A percentile compares a stretch with the other conserved stretches of the same genome.
Evolutionary conservation across 2,797 vertebrate genomes (phyloP).

Genomic region (Hipposideros larvatus): DNA sequence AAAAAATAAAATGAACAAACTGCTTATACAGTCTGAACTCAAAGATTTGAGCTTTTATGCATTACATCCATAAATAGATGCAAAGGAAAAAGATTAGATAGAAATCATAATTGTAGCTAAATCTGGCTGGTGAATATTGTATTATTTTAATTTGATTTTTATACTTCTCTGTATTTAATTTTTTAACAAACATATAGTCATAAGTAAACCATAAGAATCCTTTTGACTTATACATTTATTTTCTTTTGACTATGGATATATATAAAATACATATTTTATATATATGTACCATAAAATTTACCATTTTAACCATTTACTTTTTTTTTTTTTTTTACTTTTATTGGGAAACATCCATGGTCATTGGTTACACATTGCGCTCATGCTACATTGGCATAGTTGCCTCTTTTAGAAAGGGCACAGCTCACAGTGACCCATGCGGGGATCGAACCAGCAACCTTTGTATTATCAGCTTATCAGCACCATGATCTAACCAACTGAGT

Average conservation of each 20-base stretch:
- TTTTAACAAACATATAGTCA: constrained; percentile 19
- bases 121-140: background rate
- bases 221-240: background rate
- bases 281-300: background rate
- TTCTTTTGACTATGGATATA: background rate
- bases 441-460: too few relatives aligned
- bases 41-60: background rate
- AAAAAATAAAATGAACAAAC: background rate
- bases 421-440: too few relatives aligned
- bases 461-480: too few relatives aligned
- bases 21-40: background rate
- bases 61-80: background rate
- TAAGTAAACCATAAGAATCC: background rate
- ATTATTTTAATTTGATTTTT: background rate
- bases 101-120: background rate
- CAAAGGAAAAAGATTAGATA: background rate
- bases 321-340: too few relatives aligned
- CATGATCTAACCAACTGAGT: too few relatives aligned
- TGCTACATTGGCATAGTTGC: too few relatives aligned
- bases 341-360: too few relatives aligned
- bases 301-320: background rate
- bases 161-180: background rate
- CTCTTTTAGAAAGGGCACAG: too few relatives aligned
- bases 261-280: background rate
- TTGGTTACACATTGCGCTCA: too few relatives aligned